Percentiles rank a stretch among this genome's conserved stretches.
Evolutionary conservation across 2,888 invertebrate genomes (phyloP).

Genomic region (Boloria selene): DNA sequence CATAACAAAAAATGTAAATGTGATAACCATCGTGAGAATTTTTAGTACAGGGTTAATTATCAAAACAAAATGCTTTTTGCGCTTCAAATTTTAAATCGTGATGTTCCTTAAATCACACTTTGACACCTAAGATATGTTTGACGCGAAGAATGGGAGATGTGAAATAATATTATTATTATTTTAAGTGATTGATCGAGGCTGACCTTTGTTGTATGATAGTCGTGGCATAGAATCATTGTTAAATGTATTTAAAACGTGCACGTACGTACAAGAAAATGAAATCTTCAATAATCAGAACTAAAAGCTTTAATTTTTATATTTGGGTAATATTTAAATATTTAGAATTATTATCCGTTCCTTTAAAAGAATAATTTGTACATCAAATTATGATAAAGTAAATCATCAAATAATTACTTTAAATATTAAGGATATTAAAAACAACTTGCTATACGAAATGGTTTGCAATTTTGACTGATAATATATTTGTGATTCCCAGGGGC

Average conservation of each 20-base stretch:
- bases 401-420: slow-evolving; percentile 41
- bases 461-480: slow-evolving; percentile 58
- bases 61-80: slow-evolving; percentile 10
- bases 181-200: slow-evolving; percentile 48
- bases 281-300: too few relatives aligned
- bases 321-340: too few relatives aligned
- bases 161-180: slow-evolving; percentile 61
- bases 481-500: slow-evolving; percentile 46
- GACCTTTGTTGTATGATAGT: slow-evolving; percentile 51
- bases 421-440: slow-evolving; percentile 54
- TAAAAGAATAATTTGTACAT: too few relatives aligned
- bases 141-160: slow-evolving; percentile 59
- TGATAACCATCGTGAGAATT: too few relatives aligned
- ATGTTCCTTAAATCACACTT: slow-evolving; percentile 45
- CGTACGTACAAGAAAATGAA: too few relatives aligned
- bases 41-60: not conserved
- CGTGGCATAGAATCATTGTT: not conserved
- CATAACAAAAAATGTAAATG: too few relatives aligned
- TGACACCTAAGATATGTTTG: slow-evolving; percentile 52
- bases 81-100: slow-evolving; percentile 21
- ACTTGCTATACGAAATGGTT: slow-evolving; percentile 60
- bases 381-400: too few relatives aligned
- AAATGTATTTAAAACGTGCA: too few relatives aligned
- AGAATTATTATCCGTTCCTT: too few relatives aligned
- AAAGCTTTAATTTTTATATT: too few relatives aligned